Percentiles rank a stretch among this genome's conserved stretches.
phyloP scores from a whole-genome alignment of 2,797 vertebrate genomes.

The Ciconia nigra region DNA sequence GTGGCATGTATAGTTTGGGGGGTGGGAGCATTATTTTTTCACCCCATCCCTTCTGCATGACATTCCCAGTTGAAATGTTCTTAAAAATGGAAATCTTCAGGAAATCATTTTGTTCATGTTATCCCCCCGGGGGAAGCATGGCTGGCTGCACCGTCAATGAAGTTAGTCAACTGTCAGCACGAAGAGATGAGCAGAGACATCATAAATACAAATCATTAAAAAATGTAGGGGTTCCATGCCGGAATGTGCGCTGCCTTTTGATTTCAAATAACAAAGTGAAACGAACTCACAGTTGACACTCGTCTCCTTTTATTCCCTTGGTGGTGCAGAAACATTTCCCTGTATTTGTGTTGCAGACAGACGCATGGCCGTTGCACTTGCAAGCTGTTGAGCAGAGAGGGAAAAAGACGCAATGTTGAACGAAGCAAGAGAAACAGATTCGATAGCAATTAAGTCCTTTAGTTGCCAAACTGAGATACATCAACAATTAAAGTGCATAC shows the following conservation, averaged over 20 bases:
- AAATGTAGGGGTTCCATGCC: background rate
- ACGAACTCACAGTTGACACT: slow-evolving; percentile 94
- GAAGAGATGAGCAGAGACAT: background rate
- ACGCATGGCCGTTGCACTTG: slow-evolving; percentile 95
- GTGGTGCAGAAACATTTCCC: slow-evolving; percentile 99
- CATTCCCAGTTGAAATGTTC: background rate
- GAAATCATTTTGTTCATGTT: background rate
- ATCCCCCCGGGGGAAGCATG: background rate
- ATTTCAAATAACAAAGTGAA: background rate
- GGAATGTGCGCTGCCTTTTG: rapidly evolving
- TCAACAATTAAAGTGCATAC: background rate
- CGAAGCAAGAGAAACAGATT: background rate
- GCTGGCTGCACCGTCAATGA: background rate
- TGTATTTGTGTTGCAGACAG: slow-evolving; percentile 91
- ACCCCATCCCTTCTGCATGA: background rate
- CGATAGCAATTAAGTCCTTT: background rate
- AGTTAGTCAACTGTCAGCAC: background rate
- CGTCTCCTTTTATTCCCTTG: slow-evolving; percentile 97
- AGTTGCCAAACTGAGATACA: background rate
- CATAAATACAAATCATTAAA: background rate
- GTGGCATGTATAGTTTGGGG: rapidly evolving
- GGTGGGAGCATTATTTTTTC: background rate
- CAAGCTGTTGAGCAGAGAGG: slow-evolving; percentile 80
- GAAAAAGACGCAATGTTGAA: background rate
- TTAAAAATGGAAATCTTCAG: background rate